These are phyloP conservation scores for Ameiurus melas DNA, from an alignment of 2,113 vertebrate species.

Conservation along the genomic window DNA sequence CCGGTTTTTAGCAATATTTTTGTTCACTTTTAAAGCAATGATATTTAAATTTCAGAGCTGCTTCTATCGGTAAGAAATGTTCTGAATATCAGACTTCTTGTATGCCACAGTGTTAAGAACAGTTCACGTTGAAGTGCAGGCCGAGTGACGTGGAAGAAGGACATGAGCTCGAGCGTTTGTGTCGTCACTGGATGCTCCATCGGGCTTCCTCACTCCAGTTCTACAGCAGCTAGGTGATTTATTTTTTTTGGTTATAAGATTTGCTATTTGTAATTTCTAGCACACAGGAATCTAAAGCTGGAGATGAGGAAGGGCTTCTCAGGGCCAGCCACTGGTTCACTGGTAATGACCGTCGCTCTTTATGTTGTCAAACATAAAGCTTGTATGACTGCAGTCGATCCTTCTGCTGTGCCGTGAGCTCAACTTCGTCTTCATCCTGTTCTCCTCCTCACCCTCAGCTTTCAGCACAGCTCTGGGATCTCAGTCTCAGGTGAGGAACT, in stretches of 20 bases:
- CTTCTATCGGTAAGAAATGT: conserved; percentile 69
- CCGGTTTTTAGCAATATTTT: conserved; percentile 82
- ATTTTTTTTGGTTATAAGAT: conserved; percentile 13
- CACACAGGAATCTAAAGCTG: conserved; percentile 13
- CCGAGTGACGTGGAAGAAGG: conserved; percentile 62
- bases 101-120: conserved; percentile 8
- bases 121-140: conserved; percentile 77
- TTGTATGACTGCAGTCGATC: neutral
- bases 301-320: neutral
- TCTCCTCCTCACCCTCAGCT: neutral
- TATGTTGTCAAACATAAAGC: neutral
- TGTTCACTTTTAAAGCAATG: conserved; percentile 86
- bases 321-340: neutral
- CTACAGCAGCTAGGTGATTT: conserved; percentile 3
- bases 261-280: neutral
- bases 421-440: conserved; percentile 17
- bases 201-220: conserved; percentile 39
- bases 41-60: conserved; percentile 60
- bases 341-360: neutral
- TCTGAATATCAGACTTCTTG: conserved; percentile 72
- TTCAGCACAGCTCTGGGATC: conserved; percentile 17
- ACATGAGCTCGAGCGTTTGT: conserved; percentile 31
- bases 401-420: conserved; percentile 3
- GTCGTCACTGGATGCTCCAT: conserved; percentile 4
- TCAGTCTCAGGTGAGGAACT: conserved; percentile 3